These are phyloP conservation scores for Cotesia congregata DNA, from an alignment of 2,888 invertebrate genomes.

Conservation along the genomic window DNA sequence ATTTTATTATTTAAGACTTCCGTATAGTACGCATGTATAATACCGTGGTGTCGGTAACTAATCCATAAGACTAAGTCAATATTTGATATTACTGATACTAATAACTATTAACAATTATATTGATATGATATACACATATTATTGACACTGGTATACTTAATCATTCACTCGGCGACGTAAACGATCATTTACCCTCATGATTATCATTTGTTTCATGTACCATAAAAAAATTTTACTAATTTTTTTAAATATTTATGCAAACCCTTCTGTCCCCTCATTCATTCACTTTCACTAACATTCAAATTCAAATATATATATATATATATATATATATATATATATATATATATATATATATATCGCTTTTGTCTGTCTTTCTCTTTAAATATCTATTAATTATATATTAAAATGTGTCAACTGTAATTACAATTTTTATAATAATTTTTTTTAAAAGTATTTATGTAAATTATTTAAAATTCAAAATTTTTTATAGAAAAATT, in stretches of 20 bases:
- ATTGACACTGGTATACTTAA: slow-evolving; percentile 34
- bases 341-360: too few species aligned
- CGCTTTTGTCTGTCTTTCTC: background rate
- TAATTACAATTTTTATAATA: background rate
- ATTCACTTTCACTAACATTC: slow-evolving; percentile 30
- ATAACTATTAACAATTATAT: slow-evolving; percentile 20
- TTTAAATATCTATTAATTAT: background rate
- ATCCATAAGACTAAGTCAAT: slow-evolving; percentile 28
- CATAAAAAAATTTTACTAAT: slow-evolving; percentile 16
- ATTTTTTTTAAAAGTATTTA: background rate
- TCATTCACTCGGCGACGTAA: slow-evolving; percentile 37
- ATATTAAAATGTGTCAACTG: background rate
- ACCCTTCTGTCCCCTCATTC: slow-evolving; percentile 28
- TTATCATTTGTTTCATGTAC: slow-evolving; percentile 31
- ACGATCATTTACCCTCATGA: slow-evolving; percentile 35
- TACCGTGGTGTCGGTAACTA: background rate
- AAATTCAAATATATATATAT: too few species aligned
- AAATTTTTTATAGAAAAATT: background rate
- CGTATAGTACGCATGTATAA: slow-evolving; percentile 36
- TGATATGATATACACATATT: slow-evolving; percentile 35
- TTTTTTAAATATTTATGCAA: slow-evolving; percentile 1
- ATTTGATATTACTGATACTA: slow-evolving; percentile 3
- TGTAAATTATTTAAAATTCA: slow-evolving; percentile 4
- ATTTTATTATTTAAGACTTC: slow-evolving; percentile 7
- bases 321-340: too few species aligned